Percentiles rank a stretch among this genome's conserved stretches.
These are phyloP conservation scores for Brachionus sp. DNA, from an alignment of 1,140 invertebrate species.

Conservation along the genomic window DNA sequence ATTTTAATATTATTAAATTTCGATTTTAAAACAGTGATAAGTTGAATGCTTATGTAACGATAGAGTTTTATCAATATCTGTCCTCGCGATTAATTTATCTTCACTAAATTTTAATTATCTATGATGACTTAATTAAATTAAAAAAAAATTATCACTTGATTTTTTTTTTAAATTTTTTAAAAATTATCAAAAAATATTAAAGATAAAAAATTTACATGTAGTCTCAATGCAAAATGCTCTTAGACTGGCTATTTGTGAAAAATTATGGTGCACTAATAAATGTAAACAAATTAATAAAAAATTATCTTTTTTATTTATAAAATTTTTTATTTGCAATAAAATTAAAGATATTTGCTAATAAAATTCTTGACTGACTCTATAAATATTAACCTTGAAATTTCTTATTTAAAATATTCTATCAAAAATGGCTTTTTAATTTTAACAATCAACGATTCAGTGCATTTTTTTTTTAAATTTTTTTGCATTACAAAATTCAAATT, in stretches of 20 bases:
- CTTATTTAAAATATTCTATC: background rate
- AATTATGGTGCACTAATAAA: background rate
- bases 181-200: background rate
- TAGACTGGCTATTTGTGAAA: background rate
- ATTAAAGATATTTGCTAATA: background rate
- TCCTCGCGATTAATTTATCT: background rate
- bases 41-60: background rate
- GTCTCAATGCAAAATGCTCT: background rate
- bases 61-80: background rate
- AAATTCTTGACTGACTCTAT: background rate
- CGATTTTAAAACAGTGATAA: background rate
- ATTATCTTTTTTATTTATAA: background rate
- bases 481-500: no score
- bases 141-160: background rate
- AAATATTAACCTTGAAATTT: background rate
- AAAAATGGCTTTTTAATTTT: background rate
- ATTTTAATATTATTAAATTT: background rate
- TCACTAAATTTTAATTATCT: background rate
- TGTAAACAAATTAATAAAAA: background rate
- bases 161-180: background rate
- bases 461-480: background rate
- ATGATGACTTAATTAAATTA: background rate
- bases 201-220: background rate
- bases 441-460: background rate
- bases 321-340: background rate